Evolutionary conservation across 2,888 invertebrate species (phyloP).

Genomic region (Cheilosia variabilis): DNA sequence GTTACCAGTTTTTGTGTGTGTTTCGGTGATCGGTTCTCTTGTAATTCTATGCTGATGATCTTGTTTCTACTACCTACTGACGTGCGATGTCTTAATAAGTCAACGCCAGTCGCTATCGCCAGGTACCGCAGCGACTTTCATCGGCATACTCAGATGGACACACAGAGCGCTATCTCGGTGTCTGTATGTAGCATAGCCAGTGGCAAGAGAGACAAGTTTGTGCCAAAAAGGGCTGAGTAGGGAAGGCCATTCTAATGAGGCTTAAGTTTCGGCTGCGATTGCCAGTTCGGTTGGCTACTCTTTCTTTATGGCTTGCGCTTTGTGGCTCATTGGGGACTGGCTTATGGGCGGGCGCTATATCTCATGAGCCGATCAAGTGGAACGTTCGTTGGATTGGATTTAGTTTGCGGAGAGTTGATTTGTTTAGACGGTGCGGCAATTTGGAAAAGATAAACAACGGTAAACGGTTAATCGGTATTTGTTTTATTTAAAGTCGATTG

Average conservation of each 20-base stretch:
- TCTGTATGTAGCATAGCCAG: constrained; percentile 16
- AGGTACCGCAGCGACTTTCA: constrained; percentile 55
- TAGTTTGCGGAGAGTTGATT: constrained; percentile 48
- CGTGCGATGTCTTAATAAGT: constrained; percentile 76
- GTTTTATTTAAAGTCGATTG: constrained; percentile 49
- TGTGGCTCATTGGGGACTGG: constrained; percentile 27
- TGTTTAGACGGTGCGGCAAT: constrained; percentile 70
- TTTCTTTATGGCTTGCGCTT: constrained; percentile 27
- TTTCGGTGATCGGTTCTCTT: constrained; percentile 69
- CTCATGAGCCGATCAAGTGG: constrained; percentile 63
- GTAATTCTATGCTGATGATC: constrained; percentile 75
- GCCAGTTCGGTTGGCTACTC: constrained; percentile 51
- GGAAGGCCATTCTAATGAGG: constrained; percentile 67
- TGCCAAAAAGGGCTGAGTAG: constrained; percentile 55
- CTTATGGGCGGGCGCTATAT: constrained; percentile 69
- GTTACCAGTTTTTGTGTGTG: constrained; percentile 40
- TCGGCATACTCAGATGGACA: constrained; percentile 62
- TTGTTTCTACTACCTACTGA: constrained; percentile 74
- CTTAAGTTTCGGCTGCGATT: constrained; percentile 69
- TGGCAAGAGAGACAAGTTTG: constrained; percentile 47
- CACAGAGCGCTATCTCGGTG: constrained; percentile 37
- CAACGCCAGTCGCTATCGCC: constrained; percentile 61
- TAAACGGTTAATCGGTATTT: constrained; percentile 60
- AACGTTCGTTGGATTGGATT: constrained; percentile 61
- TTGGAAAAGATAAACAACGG: constrained; percentile 56